These are phyloP conservation scores for Salvelinus namaycush DNA, from an alignment of 2,113 vertebrate species.

Conservation along the genomic window DNA sequence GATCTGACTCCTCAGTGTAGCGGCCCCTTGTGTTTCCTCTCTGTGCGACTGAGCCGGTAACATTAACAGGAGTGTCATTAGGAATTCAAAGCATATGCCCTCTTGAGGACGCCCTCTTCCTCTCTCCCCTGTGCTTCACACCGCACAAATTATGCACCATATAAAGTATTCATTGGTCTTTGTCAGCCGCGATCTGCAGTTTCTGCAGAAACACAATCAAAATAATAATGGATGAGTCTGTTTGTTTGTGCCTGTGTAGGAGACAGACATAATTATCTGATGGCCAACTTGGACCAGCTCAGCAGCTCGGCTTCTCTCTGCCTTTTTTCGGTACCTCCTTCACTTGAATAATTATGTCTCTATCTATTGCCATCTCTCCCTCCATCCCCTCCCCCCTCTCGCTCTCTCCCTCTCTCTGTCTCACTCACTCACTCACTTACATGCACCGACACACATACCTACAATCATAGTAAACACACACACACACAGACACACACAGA, in stretches of 20 bases:
- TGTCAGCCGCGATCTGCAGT: constrained; percentile 68
- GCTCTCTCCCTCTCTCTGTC: constrained; percentile 34
- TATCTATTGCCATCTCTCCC: background rate
- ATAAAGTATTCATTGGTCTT: constrained; percentile 82
- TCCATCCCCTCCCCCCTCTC: background rate
- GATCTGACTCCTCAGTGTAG: constrained; percentile 50
- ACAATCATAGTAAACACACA: constrained; percentile 32
- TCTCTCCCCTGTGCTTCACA: constrained; percentile 68
- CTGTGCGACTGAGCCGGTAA: constrained; percentile 61
- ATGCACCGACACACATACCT: constrained; percentile 12
- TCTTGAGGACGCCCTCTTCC: constrained; percentile 71
- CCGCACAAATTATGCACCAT: constrained; percentile 76
- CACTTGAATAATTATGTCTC: background rate
- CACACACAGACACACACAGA: constrained; percentile 26
- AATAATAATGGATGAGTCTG: constrained; percentile 50
- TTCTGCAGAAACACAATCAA: constrained; percentile 63
- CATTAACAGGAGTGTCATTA: constrained; percentile 77
- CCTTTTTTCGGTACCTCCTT: background rate
- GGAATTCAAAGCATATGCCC: constrained; percentile 79
- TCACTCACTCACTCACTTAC: constrained; percentile 27
- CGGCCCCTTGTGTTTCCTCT: constrained; percentile 58
- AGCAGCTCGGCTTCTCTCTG: too few species aligned
- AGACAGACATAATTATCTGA: constrained; percentile 33
- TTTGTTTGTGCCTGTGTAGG: constrained; percentile 38
- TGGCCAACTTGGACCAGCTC: constrained; percentile 17